phyloP scores from a whole-genome alignment of 2,888 invertebrate genomes.

The Perizoma affinitatum region DNA sequence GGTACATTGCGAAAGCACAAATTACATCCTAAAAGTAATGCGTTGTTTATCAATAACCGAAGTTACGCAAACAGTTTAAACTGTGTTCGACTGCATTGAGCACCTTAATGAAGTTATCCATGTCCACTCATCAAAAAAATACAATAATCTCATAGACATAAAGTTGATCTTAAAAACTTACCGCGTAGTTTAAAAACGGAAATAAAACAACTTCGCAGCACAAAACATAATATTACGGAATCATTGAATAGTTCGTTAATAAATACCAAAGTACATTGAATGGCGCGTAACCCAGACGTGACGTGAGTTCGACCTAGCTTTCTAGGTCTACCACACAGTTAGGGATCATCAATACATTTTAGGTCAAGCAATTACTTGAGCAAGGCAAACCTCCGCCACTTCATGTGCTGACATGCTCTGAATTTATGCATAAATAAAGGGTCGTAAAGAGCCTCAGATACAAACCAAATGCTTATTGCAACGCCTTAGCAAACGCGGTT shows the following conservation, averaged over 20 bases:
- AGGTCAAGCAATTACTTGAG: slow-evolving; percentile 51
- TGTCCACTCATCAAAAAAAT: slow-evolving; percentile 16
- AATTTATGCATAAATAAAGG: slow-evolving; percentile 8
- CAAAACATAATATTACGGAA: slow-evolving; percentile 8
- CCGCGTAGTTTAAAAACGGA: slow-evolving; percentile 3
- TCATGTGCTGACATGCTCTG: slow-evolving; percentile 37
- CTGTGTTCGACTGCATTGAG: slow-evolving; percentile 3
- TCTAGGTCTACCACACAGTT: slow-evolving; percentile 33
- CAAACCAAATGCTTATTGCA: slow-evolving; percentile 23
- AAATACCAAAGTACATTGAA: neutral
- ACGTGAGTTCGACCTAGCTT: slow-evolving; percentile 33
- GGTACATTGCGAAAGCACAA: slow-evolving; percentile 61
- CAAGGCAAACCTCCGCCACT: slow-evolving; percentile 53
- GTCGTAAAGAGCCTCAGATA: slow-evolving; percentile 15
- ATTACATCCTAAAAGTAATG: slow-evolving; percentile 46
- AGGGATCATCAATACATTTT: slow-evolving; percentile 45
- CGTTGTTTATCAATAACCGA: slow-evolving; percentile 24
- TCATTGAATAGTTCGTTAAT: slow-evolving; percentile 9
- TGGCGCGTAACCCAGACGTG: slow-evolving; percentile 6
- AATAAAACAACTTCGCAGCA: slow-evolving; percentile 6
- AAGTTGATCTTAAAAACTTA: neutral
- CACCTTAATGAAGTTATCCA: neutral
- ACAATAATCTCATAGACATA: neutral
- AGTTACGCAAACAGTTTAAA: slow-evolving; percentile 18
- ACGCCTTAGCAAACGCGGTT: slow-evolving; percentile 20